Evolutionary conservation across 2,113 vertebrate genomes (phyloP).

Genomic region (Antidorcas marsupialis): DNA sequence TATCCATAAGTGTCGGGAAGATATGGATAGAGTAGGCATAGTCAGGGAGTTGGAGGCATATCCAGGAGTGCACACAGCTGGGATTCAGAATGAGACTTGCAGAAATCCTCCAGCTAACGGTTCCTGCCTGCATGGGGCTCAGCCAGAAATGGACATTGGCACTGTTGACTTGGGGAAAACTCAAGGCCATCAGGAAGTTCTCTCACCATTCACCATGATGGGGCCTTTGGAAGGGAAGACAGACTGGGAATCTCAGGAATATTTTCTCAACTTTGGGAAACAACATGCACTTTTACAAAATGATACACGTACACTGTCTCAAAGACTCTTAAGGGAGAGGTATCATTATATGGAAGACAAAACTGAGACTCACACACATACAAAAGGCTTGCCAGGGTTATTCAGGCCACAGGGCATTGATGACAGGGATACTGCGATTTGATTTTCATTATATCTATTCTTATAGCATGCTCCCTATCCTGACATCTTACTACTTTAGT

Average conservation of each 20-base stretch:
- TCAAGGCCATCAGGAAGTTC: background rate
- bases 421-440: background rate
- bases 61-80: background rate
- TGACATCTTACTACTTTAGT: background rate
- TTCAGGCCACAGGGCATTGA: background rate
- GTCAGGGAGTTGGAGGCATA: background rate
- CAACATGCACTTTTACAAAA: background rate
- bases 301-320: background rate
- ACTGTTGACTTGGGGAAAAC: background rate
- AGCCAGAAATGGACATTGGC: background rate
- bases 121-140: background rate
- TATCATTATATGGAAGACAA: background rate
- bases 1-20: background rate
- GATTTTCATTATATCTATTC: background rate
- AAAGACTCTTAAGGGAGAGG: background rate
- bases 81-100: background rate
- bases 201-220: background rate
- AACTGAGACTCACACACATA: background rate
- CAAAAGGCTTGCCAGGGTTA: background rate
- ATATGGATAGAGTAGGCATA: too few species aligned
- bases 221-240: background rate
- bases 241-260: background rate
- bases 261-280: background rate
- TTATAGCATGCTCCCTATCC: background rate
- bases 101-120: background rate